Percentiles rank a stretch among this genome's conserved stretches.
These are phyloP conservation scores for Drosophila flavopinicola DNA, from an alignment of 2,888 invertebrate species.

Conservation along the genomic window DNA sequence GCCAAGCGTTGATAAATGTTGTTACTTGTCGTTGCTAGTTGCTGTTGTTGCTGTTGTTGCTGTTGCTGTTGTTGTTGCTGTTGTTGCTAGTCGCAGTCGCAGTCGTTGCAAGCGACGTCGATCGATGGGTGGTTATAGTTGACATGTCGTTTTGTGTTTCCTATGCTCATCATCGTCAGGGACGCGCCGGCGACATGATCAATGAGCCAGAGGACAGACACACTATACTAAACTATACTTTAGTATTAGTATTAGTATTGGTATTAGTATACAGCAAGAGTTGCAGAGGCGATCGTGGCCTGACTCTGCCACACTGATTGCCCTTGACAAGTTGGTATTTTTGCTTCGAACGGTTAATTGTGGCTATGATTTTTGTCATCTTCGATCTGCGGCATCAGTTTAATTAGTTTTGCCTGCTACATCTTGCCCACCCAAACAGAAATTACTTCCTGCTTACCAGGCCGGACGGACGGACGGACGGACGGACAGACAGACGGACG, in stretches of 20 bases:
- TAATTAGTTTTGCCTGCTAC: slow-evolving; percentile 54
- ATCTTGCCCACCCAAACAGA: slow-evolving; percentile 17
- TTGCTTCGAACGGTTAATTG: slow-evolving; percentile 67
- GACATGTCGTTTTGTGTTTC: slow-evolving; percentile 77
- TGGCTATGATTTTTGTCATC: slow-evolving; percentile 64
- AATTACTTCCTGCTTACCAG: slow-evolving; percentile 60
- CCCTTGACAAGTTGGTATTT: slow-evolving; percentile 73
- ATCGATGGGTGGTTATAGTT: slow-evolving; percentile 82
- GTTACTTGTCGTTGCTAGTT: slow-evolving; percentile 76
- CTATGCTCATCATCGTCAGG: slow-evolving; percentile 59
- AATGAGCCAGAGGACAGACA: slow-evolving; percentile 36
- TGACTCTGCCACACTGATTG: slow-evolving; percentile 56
- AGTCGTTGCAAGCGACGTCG: slow-evolving; percentile 52
- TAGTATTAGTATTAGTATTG: too few relatives aligned
- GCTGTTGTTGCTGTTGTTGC: slow-evolving; percentile 39
- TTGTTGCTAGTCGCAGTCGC: slow-evolving; percentile 21
- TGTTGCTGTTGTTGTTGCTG: slow-evolving; percentile 24
- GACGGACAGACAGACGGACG: too few relatives aligned
- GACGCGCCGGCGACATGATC: slow-evolving; percentile 54
- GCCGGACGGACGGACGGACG: too few relatives aligned
- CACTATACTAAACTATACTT: too few relatives aligned
- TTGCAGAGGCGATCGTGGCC: slow-evolving; percentile 42
- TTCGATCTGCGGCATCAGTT: slow-evolving; percentile 27
- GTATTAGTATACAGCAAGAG: background rate
- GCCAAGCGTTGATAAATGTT: slow-evolving; percentile 78